These are phyloP conservation scores for Dufourea novaeangliae DNA, from an alignment of 1,140 invertebrate species.

Conservation along the genomic window DNA sequence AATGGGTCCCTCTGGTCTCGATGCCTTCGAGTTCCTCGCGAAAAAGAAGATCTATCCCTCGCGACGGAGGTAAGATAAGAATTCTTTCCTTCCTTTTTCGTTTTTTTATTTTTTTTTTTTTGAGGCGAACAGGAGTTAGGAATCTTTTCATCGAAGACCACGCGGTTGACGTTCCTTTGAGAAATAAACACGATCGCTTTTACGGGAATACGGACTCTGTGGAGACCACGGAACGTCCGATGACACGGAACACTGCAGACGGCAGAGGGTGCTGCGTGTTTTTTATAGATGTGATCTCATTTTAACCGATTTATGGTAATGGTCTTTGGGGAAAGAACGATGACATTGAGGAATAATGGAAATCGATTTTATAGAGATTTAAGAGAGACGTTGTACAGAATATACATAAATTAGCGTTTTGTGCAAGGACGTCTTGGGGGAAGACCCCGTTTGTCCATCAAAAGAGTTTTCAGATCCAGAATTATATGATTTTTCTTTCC, in stretches of 20 bases:
- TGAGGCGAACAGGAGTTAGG: background rate
- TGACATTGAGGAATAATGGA: too few species aligned
- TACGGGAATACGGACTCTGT: background rate
- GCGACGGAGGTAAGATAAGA: background rate
- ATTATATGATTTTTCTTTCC: too few species aligned
- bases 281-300: too few species aligned
- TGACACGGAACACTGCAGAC: background rate
- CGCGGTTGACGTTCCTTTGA: constrained; percentile 15
- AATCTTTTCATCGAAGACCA: constrained; percentile 26
- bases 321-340: too few species aligned
- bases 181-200: constrained; percentile 5
- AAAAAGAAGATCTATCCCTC: background rate
- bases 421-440: too few species aligned
- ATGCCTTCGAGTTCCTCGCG: constrained; percentile 44
- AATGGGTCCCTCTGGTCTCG: constrained; percentile 42
- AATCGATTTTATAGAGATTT: too few species aligned
- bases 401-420: too few species aligned
- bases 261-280: background rate
- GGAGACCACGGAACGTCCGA: background rate
- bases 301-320: background rate
- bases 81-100: background rate
- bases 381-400: too few species aligned
- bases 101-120: background rate
- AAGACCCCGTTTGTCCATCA: too few species aligned
- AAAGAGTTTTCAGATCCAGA: too few species aligned